These are phyloP conservation scores for Barypeithes pellucidus DNA, from an alignment of 2,888 invertebrate genomes.

Conservation along the genomic window DNA sequence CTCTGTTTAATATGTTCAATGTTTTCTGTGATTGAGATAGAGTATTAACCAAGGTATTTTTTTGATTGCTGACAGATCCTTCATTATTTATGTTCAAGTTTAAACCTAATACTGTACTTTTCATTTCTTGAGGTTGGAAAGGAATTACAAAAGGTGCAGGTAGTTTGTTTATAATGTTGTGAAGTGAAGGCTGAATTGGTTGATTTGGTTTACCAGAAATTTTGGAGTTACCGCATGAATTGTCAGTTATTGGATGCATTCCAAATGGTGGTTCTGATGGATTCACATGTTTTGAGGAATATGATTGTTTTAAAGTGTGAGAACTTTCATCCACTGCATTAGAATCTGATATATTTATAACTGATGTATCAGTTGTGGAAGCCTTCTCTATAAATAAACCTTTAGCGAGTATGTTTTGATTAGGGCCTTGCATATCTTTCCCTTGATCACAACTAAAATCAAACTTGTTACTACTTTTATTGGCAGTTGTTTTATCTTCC, in stretches of 20 bases:
- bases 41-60: neutral
- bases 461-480: too few species aligned
- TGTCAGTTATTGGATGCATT: neutral
- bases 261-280: neutral
- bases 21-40: neutral
- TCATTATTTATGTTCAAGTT: conserved; percentile 16
- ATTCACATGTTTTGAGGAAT: neutral
- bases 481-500: too few species aligned
- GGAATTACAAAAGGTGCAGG: neutral
- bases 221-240: too few species aligned
- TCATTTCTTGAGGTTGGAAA: neutral
- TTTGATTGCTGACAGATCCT: neutral
- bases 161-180: neutral
- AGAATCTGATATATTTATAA: neutral
- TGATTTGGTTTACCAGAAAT: neutral
- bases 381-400: neutral
- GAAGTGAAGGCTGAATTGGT: neutral
- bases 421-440: neutral
- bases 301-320: neutral
- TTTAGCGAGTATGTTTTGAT: neutral
- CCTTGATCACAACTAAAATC: too few species aligned
- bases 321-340: neutral
- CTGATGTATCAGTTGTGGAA: neutral
- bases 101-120: neutral
- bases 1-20: neutral